These are phyloP conservation scores for Coptodon bakossiorum DNA, from an alignment of 2,113 vertebrate genomes.

Conservation along the genomic window DNA sequence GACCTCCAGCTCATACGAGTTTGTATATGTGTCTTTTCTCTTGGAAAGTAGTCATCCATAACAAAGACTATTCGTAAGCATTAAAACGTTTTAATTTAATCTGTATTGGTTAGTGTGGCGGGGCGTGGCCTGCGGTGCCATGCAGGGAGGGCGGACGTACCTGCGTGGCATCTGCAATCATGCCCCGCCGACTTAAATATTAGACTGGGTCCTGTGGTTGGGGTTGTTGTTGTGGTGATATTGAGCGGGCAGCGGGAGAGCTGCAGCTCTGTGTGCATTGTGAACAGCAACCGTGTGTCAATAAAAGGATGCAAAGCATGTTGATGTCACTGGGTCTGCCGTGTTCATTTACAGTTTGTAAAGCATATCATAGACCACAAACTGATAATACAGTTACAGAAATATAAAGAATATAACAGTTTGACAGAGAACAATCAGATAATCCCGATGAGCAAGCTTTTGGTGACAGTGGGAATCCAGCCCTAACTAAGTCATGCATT, in stretches of 20 bases:
- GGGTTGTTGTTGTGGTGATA: no score
- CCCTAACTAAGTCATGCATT: not conserved
- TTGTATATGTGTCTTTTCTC: not conserved
- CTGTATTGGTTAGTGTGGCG: not conserved
- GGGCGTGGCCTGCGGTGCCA: no score
- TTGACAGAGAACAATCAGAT: not conserved
- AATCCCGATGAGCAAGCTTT: not conserved
- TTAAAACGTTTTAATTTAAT: not conserved
- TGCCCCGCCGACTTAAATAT: no score
- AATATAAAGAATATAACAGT: not conserved
- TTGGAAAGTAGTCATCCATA: not conserved
- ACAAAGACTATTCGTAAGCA: not conserved
- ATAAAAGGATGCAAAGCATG: no score
- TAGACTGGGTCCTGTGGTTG: no score
- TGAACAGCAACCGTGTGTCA: no score
- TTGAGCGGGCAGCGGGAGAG: no score
- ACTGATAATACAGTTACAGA: not conserved
- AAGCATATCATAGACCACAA: not conserved
- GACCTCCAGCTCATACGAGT: slow-evolving; percentile 87
- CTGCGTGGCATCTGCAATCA: no score
- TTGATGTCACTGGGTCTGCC: no score
- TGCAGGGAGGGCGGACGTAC: no score
- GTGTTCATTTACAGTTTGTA: not conserved
- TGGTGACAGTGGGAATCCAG: not conserved
- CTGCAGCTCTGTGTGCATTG: no score